Base-by-base conservation (phyloP, 1,140 invertebrate species). In the Drosophila eugracilis region DNA sequence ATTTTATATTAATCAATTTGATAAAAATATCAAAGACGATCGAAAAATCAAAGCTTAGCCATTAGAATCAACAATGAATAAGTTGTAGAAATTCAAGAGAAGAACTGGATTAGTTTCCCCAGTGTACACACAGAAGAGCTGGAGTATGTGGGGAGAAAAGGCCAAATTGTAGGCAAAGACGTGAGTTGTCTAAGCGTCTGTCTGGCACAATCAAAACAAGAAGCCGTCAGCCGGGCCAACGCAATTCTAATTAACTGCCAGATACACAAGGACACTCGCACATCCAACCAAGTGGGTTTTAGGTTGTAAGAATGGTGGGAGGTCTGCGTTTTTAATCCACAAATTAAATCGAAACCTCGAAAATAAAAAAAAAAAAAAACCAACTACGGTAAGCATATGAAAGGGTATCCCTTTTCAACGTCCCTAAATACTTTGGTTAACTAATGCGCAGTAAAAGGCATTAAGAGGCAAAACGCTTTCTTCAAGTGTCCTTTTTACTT, bases 181-280 rank as follows among this genome's bases (percentile, higher is more conserved):
- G 65, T 71, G 66, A 71, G 53, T 44, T 44, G 65, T 71, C 67
- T 71, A 32, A 70, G 52, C 67, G 54, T 59, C 66, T 72, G 66
- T 72, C 66, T 71, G 66, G 53, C 65, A 72, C 67, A 72, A 72
- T 71, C 66, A 72, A 71, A 72, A 72, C 66, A 59, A 72, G 67
- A 12, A 42, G 60, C 45, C 30, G 53, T 59, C 55, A 59, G 37
- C 52, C 24, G 47, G 21, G 47, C 48, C 32, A 57, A 42, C 67
- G 52, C 44, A 58, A 70, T 69, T 71, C 67, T 71, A 71, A 72
- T 72, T 72, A 71, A 59, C 53, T 71, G 60, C 70, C 59, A 66
- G 71, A 65, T 50, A 65, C 50, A 55, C 36, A 63, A 66, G 39
- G 30, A 65, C 70, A 62, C 50, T 42, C 30, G 15, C 58, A 62